These are phyloP conservation scores for Sinocyclocheilus rhinocerous DNA, from an alignment of 2,113 vertebrate species.

Conservation along the genomic window DNA sequence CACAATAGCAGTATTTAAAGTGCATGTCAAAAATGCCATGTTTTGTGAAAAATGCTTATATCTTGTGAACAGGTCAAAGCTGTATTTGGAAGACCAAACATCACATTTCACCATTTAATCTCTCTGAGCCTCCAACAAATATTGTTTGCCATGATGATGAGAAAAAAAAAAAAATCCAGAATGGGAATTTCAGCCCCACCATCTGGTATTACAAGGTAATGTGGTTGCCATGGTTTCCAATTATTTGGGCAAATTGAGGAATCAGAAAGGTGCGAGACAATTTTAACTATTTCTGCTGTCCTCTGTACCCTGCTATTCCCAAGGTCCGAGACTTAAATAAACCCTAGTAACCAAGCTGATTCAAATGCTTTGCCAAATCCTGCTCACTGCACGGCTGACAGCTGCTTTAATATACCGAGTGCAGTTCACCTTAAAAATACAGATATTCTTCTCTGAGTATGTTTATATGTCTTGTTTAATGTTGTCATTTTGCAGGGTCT, in stretches of 20 bases:
- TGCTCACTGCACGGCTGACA: background rate
- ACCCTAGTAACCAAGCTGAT: background rate
- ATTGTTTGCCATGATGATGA: background rate
- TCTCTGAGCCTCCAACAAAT: slow-evolving; percentile 2
- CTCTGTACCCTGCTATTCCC: slow-evolving; percentile 8
- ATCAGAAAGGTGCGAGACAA: slow-evolving; percentile 23
- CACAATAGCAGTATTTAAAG: slow-evolving; percentile 67
- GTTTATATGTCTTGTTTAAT: background rate
- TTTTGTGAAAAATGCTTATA: background rate
- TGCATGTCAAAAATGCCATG: slow-evolving; percentile 49
- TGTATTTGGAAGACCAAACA: background rate
- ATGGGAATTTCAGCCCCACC: slow-evolving; percentile 28
- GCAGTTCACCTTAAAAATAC: background rate
- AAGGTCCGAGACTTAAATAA: background rate
- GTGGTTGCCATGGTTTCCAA: slow-evolving; percentile 27
- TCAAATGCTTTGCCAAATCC: background rate
- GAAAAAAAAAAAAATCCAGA: background rate
- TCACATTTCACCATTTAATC: background rate
- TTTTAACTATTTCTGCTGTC: slow-evolving; percentile 3
- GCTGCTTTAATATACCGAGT: background rate
- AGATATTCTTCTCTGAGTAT: background rate
- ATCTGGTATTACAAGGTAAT: slow-evolving; percentile 23
- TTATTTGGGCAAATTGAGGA: slow-evolving; percentile 27
- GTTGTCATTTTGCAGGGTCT: background rate
- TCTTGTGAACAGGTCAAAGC: slow-evolving; percentile 8